Percentiles rank a stretch among this genome's conserved stretches.
Evolutionary conservation across 1,140 invertebrate genomes (phyloP).

Genomic region (Theocolax elegans): DNA sequence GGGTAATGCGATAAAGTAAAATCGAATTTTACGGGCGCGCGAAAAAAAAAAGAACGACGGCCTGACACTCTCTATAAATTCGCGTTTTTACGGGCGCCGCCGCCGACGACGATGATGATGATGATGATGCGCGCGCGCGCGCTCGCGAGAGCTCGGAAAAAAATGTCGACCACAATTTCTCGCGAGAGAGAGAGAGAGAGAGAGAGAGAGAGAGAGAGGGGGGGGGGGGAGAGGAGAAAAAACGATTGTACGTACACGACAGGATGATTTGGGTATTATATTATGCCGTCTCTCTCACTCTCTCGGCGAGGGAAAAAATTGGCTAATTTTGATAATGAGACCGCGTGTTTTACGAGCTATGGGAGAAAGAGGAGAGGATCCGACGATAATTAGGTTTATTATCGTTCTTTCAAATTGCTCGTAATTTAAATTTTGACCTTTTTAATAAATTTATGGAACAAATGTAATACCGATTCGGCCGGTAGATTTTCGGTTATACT

Average conservation of each 20-base stretch:
- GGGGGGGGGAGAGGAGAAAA: not conserved
- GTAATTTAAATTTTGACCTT: slow-evolving; percentile 19
- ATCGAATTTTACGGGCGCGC: slow-evolving; percentile 36
- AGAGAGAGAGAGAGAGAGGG: not conserved
- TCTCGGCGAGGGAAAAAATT: slow-evolving; percentile 15
- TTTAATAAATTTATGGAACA: slow-evolving; percentile 19
- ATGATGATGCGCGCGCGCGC: slow-evolving; percentile 20
- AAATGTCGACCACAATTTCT: slow-evolving; percentile 10
- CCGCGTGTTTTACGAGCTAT: not conserved
- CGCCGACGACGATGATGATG: slow-evolving; percentile 3
- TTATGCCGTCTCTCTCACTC: no score
- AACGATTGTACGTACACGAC: no score
- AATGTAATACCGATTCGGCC: no score
- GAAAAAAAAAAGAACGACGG: slow-evolving; percentile 9
- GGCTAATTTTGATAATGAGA: slow-evolving; percentile 27
- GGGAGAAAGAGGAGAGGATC: not conserved
- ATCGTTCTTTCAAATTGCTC: slow-evolving; percentile 5
- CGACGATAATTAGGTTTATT: slow-evolving; percentile 20
- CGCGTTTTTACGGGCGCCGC: slow-evolving; percentile 25
- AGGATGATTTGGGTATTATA: no score
- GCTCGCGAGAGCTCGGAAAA: no score
- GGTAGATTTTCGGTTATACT: no score
- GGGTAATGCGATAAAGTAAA: slow-evolving; percentile 40
- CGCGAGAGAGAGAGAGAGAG: not conserved
- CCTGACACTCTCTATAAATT: slow-evolving; percentile 28